These are phyloP conservation scores for Ptychadena robeensis DNA, from an alignment of 2,797 vertebrate genomes.

Conservation along the genomic window DNA sequence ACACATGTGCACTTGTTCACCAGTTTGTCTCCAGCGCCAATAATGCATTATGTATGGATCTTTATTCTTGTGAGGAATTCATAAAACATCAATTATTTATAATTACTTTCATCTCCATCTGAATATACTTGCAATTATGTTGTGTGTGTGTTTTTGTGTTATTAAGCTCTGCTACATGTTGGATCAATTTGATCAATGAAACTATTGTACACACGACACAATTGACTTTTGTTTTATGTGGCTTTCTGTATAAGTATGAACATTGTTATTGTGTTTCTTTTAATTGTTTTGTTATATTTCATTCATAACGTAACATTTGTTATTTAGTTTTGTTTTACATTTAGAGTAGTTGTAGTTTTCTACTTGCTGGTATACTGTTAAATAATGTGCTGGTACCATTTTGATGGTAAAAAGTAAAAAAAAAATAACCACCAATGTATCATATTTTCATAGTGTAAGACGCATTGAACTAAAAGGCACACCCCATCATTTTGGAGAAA, in stretches of 20 bases:
- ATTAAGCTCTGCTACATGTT: neutral
- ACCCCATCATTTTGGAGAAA: too few species aligned
- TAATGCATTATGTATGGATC: neutral
- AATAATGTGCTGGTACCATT: too few species aligned
- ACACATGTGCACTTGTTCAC: conserved; percentile 2
- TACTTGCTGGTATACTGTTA: neutral
- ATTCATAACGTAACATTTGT: neutral
- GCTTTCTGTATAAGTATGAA: neutral
- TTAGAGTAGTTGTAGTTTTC: neutral
- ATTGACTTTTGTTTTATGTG: conserved; percentile 21
- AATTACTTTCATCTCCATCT: conserved; percentile 32
- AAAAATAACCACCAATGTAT: too few species aligned
- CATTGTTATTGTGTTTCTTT: neutral
- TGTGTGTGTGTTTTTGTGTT: conserved; percentile 2
- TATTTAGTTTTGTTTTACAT: neutral
- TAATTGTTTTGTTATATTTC: neutral
- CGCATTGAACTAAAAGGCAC: too few species aligned
- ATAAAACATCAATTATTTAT: conserved; percentile 16
- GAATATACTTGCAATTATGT: conserved; percentile 23
- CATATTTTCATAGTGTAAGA: too few species aligned
- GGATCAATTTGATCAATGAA: conserved; percentile 31
- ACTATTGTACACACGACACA: conserved; percentile 1
- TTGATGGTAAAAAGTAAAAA: too few species aligned
- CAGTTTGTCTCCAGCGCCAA: conserved; percentile 10
- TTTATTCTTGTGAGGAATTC: conserved; percentile 27